phyloP scores from a whole-genome alignment of 2,113 vertebrate genomes.

The Leiothrix lutea region DNA sequence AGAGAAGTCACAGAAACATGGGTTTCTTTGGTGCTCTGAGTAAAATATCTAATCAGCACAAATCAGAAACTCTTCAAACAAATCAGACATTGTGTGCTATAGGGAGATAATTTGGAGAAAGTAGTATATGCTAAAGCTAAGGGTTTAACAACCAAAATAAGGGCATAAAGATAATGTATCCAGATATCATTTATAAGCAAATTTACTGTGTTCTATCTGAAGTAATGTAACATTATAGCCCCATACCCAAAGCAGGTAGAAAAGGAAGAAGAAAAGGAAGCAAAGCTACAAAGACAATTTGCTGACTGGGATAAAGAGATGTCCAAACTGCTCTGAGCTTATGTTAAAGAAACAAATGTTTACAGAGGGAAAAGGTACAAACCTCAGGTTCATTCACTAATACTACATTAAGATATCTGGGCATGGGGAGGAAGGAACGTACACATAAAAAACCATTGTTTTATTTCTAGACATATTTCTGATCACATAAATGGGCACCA shows the following conservation, averaged over 20 bases:
- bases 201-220: neutral
- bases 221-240: neutral
- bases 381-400: neutral
- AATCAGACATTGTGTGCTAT: neutral
- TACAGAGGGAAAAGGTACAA: neutral
- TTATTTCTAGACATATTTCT: neutral
- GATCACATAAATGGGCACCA: neutral
- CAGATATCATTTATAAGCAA: neutral
- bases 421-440: rapidly evolving
- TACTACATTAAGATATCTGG: neutral
- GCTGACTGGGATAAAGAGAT: neutral
- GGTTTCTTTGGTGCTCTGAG: neutral
- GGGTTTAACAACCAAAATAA: neutral
- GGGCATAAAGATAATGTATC: neutral
- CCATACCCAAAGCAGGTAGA: neutral
- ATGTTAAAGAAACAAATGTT: neutral
- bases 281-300: neutral
- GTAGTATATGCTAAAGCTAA: neutral
- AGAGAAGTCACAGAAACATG: neutral
- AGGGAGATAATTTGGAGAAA: constrained; percentile 10
- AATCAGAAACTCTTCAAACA: constrained; percentile 50
- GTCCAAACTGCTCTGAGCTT: neutral
- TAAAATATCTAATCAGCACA: constrained; percentile 33
- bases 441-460: neutral
- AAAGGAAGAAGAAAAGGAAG: neutral